phyloP scores from a whole-genome alignment of 2,888 invertebrate species.

The Dichetophora obliterata region DNA sequence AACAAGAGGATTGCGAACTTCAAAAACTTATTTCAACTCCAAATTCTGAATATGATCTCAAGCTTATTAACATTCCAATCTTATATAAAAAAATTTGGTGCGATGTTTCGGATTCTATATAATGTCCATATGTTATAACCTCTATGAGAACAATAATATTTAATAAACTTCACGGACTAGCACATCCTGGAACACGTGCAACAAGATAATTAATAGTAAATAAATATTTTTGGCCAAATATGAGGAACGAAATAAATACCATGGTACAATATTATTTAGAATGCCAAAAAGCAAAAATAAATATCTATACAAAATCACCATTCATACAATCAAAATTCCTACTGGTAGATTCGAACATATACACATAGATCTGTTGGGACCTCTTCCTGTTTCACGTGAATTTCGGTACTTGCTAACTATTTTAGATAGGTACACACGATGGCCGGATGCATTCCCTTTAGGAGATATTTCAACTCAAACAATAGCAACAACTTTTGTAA shows the following conservation, averaged over 20 bases:
- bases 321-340: conserved; percentile 50
- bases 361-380: conserved; percentile 61
- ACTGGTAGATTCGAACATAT: conserved; percentile 58
- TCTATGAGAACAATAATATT: conserved; percentile 44
- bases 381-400: conserved; percentile 53
- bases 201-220: conserved; percentile 54
- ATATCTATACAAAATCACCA: conserved; percentile 52
- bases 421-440: conserved; percentile 53
- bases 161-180: no score
- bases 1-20: conserved; percentile 16
- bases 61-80: conserved; percentile 10
- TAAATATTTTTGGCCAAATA: no score
- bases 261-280: conserved; percentile 57
- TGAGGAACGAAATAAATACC: conserved; percentile 52
- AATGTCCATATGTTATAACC: conserved; percentile 50
- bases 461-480: conserved; percentile 48
- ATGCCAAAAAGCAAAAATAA: conserved; percentile 59
- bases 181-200: conserved; percentile 47
- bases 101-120: neutral
- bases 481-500: conserved; percentile 34
- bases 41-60: conserved; percentile 16
- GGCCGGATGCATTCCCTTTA: conserved; percentile 51
- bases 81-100: conserved; percentile 10
- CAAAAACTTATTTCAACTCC: conserved; percentile 8
- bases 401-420: conserved; percentile 54